Evolutionary conservation across 2,888 invertebrate species (phyloP).

Genomic region (Ornithoptera alexandrae): DNA sequence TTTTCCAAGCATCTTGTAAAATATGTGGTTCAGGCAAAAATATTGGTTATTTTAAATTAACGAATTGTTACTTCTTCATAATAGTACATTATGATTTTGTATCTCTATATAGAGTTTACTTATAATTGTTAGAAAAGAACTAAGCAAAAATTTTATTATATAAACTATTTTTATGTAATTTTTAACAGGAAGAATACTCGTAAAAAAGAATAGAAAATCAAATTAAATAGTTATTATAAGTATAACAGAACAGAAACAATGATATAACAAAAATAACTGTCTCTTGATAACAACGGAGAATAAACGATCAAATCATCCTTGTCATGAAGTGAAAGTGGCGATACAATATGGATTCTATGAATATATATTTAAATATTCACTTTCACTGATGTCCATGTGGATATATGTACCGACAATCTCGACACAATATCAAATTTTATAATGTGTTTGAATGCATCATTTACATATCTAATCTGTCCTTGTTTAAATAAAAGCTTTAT

Average conservation of each 20-base stretch:
- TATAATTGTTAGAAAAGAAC: constrained; percentile 1
- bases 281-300: background rate
- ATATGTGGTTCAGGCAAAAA: background rate
- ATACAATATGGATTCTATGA: constrained; percentile 24
- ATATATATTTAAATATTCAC: constrained; percentile 23
- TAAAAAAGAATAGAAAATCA: no score
- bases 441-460: background rate
- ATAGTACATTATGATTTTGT: no score
- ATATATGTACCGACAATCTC: constrained; percentile 2
- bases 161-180: no score
- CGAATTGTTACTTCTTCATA: background rate
- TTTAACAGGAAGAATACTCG: no score
- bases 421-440: constrained; percentile 4
- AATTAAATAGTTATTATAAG: no score
- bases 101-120: background rate
- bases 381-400: constrained; percentile 25
- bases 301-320: constrained; percentile 9
- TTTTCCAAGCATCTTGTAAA: background rate
- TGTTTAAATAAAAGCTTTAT: no score
- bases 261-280: background rate
- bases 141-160: constrained; percentile 36
- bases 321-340: constrained; percentile 22
- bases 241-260: background rate
- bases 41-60: background rate
- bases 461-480: constrained; percentile 1